Evolutionary conservation across 2,113 vertebrate genomes (phyloP).

Genomic region (Halichoerus grypus): DNA sequence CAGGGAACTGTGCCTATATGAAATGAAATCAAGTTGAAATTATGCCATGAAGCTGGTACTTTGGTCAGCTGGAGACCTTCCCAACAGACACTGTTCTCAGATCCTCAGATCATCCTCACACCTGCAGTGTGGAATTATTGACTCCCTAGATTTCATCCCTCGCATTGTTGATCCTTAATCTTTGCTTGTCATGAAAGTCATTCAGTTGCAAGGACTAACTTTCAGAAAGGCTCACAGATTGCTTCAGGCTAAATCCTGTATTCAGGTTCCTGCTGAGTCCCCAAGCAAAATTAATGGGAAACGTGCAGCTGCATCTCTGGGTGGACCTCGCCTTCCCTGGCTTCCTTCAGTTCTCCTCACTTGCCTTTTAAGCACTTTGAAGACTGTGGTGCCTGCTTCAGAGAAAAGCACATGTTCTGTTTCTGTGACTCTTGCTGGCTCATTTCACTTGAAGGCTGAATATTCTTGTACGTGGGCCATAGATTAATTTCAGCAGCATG

Average conservation of each 20-base stretch:
- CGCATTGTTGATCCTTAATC: constrained; percentile 49
- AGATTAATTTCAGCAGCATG: constrained; percentile 60
- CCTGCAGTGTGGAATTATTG: background rate
- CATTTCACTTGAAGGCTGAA: constrained; percentile 1
- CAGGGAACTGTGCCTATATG: background rate
- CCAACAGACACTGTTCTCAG: background rate
- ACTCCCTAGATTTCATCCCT: background rate
- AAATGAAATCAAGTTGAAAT: constrained; percentile 47
- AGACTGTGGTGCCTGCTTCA: background rate
- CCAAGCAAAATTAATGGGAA: constrained; percentile 48
- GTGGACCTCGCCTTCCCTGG: background rate
- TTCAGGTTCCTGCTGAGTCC: constrained; percentile 16
- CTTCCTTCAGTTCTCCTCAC: background rate
- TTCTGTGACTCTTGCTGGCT: background rate
- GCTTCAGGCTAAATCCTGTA: constrained; percentile 54
- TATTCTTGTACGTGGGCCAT: constrained; percentile 51
- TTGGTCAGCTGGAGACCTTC: background rate
- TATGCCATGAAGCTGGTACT: background rate
- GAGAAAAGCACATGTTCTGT: background rate
- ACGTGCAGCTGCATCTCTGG: background rate
- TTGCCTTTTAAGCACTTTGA: constrained; percentile 42
- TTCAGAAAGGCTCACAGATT: constrained; percentile 42
- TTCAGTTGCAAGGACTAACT: constrained; percentile 16
- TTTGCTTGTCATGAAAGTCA: constrained; percentile 53
- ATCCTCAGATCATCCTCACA: background rate